Evolutionary conservation across 2,888 invertebrate genomes (phyloP).

Genomic region (Calameuta idolon): DNA sequence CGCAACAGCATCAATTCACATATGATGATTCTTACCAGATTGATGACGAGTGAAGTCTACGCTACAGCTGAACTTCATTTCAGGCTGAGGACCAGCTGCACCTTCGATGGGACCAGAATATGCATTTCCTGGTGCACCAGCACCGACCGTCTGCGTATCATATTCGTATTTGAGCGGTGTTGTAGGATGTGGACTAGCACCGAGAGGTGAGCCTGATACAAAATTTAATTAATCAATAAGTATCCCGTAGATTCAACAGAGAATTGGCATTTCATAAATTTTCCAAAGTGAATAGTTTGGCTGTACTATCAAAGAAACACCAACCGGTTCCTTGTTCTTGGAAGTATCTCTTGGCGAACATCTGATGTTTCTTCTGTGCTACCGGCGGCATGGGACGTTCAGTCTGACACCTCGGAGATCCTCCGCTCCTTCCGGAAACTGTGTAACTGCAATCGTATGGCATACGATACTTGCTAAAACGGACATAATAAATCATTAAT

Average conservation of each 20-base stretch:
- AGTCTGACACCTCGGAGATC: constrained; percentile 67
- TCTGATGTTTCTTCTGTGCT: constrained; percentile 91
- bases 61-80: constrained; percentile 78
- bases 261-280: neutral
- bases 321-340: constrained; percentile 71
- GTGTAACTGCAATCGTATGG: constrained; percentile 81
- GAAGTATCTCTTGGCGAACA: constrained; percentile 90
- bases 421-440: constrained; percentile 60
- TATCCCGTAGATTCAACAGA: neutral
- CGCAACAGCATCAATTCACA: constrained; percentile 4
- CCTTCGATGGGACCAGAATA: constrained; percentile 67
- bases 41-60: constrained; percentile 74
- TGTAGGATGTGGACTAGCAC: constrained; percentile 49
- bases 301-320: constrained; percentile 19
- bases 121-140: constrained; percentile 63
- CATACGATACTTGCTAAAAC: constrained; percentile 74
- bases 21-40: constrained; percentile 39
- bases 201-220: constrained; percentile 54
- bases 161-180: constrained; percentile 71
- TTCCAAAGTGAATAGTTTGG: neutral
- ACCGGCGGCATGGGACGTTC: constrained; percentile 73
- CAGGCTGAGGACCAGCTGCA: constrained; percentile 70
- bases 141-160: constrained; percentile 56
- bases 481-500: constrained; percentile 12
- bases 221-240: neutral